Conservation (phyloP, 1,140 invertebrate genomes). For the Conus betulinus region DNA sequence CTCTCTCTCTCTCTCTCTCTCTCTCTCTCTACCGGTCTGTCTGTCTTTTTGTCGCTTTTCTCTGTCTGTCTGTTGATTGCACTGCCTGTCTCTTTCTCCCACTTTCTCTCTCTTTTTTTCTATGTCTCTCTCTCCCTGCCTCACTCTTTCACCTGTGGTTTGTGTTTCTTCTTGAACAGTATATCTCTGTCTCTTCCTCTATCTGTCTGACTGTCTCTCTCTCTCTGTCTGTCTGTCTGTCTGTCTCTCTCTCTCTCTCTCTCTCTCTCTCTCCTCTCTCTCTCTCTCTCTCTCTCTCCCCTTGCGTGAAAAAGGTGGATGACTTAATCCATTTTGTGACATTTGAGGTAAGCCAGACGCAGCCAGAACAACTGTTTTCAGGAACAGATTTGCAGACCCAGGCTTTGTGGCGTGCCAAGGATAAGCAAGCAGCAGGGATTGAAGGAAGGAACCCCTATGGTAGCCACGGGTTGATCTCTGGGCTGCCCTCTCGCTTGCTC, state of each 20-base stretch:
- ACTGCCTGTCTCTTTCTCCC: not conserved
- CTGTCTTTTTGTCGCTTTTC: not conserved
- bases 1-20: too few relatives aligned
- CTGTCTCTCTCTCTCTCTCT: slow-evolving; percentile 10
- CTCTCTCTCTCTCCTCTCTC: not conserved
- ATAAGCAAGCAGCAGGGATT: not conserved
- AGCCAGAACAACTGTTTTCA: not conserved
- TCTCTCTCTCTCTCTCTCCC: not conserved
- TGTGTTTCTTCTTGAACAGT: not conserved
- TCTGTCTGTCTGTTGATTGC: not conserved
- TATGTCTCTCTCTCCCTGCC: not conserved
- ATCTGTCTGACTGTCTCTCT: not conserved
- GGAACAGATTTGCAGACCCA: not conserved
- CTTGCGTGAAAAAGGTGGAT: not conserved
- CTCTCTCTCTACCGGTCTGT: too few relatives aligned
- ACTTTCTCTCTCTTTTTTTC: not conserved
- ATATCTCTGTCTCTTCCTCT: slow-evolving; percentile 25
- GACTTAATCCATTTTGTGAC: not conserved
- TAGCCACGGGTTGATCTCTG: not conserved
- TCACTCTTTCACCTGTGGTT: slow-evolving; percentile 2
- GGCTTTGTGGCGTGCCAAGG: not conserved
- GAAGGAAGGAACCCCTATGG: not conserved
- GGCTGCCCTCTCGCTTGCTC: not conserved
- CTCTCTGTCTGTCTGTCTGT: not conserved
- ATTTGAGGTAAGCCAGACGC: not conserved